A percentile compares a stretch with the other conserved stretches of the same genome.
These are phyloP conservation scores for Sarcophaga peregrina DNA, from an alignment of 1,140 invertebrate genomes.

Conservation along the genomic window DNA sequence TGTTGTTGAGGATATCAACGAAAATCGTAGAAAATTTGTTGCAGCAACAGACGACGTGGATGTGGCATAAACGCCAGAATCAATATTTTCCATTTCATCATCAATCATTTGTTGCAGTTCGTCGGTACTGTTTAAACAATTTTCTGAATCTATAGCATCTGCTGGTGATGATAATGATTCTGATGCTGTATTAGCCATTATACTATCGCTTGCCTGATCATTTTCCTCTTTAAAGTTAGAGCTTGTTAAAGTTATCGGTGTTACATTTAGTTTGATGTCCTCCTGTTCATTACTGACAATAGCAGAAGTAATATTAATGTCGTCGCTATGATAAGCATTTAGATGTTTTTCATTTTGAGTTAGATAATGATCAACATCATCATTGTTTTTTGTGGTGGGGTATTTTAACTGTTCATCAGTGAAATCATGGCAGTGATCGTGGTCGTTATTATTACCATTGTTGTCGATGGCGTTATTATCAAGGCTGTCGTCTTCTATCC, in stretches of 20 bases:
- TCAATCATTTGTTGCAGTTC: slow-evolving; percentile 9
- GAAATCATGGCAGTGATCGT: neutral
- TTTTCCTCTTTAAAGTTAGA: neutral
- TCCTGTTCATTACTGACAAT: neutral
- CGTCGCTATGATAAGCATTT: neutral
- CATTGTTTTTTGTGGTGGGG: neutral
- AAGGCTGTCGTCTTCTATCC: slow-evolving; percentile 52
- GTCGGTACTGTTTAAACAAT: no score
- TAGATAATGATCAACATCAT: neutral
- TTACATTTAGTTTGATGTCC: neutral
- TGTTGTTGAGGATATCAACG: neutral
- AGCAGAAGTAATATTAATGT: neutral
- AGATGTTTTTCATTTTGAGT: neutral
- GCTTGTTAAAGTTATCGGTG: neutral
- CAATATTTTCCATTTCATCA: slow-evolving; percentile 28
- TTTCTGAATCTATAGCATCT: slow-evolving; percentile 1
- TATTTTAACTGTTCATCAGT: slow-evolving; percentile 3
- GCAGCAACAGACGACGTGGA: neutral
- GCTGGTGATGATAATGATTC: neutral
- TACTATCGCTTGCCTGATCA: neutral
- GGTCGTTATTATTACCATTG: neutral
- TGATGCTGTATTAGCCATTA: neutral
- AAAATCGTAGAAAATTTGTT: neutral
- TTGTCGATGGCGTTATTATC: slow-evolving; percentile 38
- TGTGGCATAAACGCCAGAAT: slow-evolving; percentile 10